Base-by-base conservation (phyloP, 2,888 invertebrate species). In the Entomobrya multifasciata region DNA sequence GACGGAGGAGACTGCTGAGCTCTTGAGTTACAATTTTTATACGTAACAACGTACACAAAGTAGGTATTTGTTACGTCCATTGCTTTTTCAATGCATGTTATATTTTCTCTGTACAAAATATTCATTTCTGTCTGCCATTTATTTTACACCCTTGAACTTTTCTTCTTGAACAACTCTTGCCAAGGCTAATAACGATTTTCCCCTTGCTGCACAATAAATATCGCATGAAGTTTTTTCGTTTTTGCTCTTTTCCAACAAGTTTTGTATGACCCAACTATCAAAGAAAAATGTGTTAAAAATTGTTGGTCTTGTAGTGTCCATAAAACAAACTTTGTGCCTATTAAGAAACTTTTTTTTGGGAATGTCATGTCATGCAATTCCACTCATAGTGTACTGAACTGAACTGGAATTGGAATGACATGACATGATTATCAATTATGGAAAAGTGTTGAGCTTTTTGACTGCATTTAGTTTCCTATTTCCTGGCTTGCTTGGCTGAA, bases 141-240 rank as follows among this genome's bases (percentile, higher is more conserved):
- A 62, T 70, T 86, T 52, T 67, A 60, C 74, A 86, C 86, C 79
- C 87, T 84, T 87, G 87, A 87, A 87, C 83, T 87, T 87, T 87
- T 84, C 83, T 82, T 87, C 52, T 78, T 41, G 27, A 87, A 44
- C 77, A 22, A 30, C 82, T 78, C 76, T 83, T 88, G 82, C 82
- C 88, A 88, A 88, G 88, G 88, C 88, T 77, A 80, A 44, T 79
- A 80, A 87, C 70, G 57, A 82, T 86, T 86, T 79, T 86, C 79
- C 74, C 85, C 49, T 76, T 72, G 15, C 30, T 76, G 57, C 41
- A 76, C 20, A 55, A 55, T 76, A 74, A 74, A 57, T 57, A 36
- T 41, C 20, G 55, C 17, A 41, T 76, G 52, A 52, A 20, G 52
- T 36, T 44, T 41, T 20, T 44, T 67, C 70, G 47, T 70, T 47